Evolutionary conservation across 2,797 vertebrate genomes (phyloP), one percentile per base, ranked within the genome.

Genomic region (Carduelis carduelis): DNA sequence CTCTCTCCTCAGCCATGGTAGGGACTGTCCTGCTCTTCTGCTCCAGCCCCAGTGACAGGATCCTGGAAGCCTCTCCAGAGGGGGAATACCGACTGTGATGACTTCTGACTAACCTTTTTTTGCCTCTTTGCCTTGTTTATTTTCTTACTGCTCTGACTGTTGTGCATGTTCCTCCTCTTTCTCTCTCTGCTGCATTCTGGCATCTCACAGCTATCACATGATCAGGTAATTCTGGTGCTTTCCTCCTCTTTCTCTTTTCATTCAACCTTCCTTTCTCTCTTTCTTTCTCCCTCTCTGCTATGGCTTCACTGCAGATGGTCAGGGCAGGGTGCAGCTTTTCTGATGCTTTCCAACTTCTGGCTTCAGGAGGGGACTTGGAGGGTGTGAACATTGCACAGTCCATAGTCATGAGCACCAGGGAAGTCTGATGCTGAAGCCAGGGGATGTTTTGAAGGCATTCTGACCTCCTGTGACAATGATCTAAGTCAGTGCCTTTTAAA

Each of bases 131-230:
- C 95, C 84, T 84, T 86, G 92, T 88, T 96, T 94, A 93, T 96
- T 97, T 94, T 96, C 96, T 98, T 98, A 98, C 97, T 97, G 96
- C 98, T 99, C 98, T 98, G 98, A 98, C 98, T 98, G 98, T 97
- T 98, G 98, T 98, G 98, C 99, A 99, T 99, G 98, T 98, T 98
- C 98, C 98, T 98, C 98, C 98, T 98, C 96, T 97, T 90, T 96
- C 87, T 97, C 95, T 98, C 98, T 99, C 98, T 99, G 99, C 99
- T 99, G 99, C 99, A 99, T 98, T 99, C 98, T 99, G 99, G 99
- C 99, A 98, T 99, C 98, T 99, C 98, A 99, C 99, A 99, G 99
- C 99, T 99, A 99, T 99, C 99, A 99, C 99, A 98, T 99, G 98
- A 99, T 99, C 99, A 99, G 99, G 99, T 99, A 99, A 99, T 98